Evolutionary conservation across 2,113 vertebrate genomes (phyloP).

Genomic region (Antigone vipio): DNA sequence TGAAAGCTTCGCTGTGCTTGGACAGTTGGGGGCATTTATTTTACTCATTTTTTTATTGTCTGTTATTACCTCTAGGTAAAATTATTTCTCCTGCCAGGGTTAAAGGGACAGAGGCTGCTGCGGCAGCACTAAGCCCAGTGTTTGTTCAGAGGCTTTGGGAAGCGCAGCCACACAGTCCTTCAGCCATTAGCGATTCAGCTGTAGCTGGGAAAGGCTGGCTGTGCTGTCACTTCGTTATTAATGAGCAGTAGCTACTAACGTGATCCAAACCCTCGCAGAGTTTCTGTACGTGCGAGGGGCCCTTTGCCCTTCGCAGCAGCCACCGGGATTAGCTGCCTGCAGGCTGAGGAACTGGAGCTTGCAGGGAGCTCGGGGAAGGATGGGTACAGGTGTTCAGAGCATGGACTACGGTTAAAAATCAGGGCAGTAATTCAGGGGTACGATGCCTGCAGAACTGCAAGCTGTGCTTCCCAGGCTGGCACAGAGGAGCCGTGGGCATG

Average conservation of each 20-base stretch:
- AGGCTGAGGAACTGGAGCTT: neutral
- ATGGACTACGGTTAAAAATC: neutral
- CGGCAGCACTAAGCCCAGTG: neutral
- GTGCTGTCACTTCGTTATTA: neutral
- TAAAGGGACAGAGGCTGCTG: neutral
- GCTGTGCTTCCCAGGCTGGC: neutral
- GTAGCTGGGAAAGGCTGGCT: neutral
- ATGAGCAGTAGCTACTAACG: neutral
- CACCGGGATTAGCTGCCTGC: neutral
- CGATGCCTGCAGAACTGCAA: neutral
- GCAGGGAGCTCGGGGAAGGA: neutral
- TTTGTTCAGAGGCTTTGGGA: neutral
- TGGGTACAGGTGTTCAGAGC: neutral
- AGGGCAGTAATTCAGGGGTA: neutral
- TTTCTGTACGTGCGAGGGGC: neutral
- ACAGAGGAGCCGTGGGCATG: neutral
- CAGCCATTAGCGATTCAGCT: neutral
- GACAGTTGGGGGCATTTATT: neutral
- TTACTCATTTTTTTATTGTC: neutral
- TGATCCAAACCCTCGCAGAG: neutral
- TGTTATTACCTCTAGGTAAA: neutral
- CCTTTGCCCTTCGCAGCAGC: neutral
- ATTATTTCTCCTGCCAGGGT: neutral
- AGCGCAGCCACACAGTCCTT: neutral
- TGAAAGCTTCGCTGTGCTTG: neutral